A percentile compares a stretch with the other conserved stretches of the same genome.
phyloP scores from a whole-genome alignment of 2,113 vertebrate genomes.

The Smithornis capensis region DNA sequence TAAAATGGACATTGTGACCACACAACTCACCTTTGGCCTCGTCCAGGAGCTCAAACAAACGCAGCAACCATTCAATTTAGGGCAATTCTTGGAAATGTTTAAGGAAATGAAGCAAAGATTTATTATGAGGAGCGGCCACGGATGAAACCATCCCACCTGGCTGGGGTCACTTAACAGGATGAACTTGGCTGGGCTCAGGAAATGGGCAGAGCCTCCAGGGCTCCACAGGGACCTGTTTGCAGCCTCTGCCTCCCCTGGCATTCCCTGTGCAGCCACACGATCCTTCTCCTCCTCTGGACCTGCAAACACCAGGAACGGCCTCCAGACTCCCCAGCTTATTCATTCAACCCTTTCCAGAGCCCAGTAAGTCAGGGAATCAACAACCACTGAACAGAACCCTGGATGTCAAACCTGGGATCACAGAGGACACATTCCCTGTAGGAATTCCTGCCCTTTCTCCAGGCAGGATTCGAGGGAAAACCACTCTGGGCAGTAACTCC shows the following conservation, averaged over 20 bases:
- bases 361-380: neutral
- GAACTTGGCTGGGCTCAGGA: neutral
- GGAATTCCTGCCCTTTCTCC: neutral
- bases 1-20: neutral
- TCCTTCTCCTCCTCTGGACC: neutral
- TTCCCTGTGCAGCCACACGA: fast-evolving
- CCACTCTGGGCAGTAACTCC: no score
- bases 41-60: fast-evolving
- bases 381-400: no score
- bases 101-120: neutral
- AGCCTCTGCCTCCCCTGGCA: neutral
- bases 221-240: neutral
- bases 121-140: neutral
- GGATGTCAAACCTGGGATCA: neutral
- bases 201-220: neutral
- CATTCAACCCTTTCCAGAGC: neutral
- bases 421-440: fast-evolving
- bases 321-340: neutral
- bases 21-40: neutral
- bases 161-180: neutral
- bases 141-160: neutral
- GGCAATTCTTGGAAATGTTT: neutral
- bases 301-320: neutral
- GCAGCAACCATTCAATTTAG: neutral
- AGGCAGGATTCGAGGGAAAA: neutral